Evolutionary conservation across 2,113 vertebrate species (phyloP).

Genomic region (Corythoichthys intestinalis): DNA sequence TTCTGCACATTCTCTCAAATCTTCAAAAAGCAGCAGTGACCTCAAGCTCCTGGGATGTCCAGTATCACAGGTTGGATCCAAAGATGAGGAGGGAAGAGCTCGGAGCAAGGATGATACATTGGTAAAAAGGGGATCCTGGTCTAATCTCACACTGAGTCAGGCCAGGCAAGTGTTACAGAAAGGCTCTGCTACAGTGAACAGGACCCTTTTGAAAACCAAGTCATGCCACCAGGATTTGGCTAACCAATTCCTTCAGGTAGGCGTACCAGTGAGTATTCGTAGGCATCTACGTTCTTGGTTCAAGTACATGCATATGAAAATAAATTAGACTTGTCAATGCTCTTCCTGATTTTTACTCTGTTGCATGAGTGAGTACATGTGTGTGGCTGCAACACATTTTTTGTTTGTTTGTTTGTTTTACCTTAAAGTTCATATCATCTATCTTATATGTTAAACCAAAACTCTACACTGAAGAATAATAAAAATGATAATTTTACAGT

Average conservation of each 20-base stretch:
- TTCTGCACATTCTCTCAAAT: constrained; percentile 75
- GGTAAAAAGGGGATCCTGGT: constrained; percentile 92
- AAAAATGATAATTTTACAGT: no score
- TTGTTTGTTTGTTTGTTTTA: neutral
- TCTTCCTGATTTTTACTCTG: neutral
- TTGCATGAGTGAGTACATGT: neutral
- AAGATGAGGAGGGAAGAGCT: constrained; percentile 46
- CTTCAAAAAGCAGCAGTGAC: constrained; percentile 93
- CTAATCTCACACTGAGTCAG: constrained; percentile 91
- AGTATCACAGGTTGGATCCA: constrained; percentile 66
- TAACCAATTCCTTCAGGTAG: constrained; percentile 94
- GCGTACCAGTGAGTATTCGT: constrained; percentile 66
- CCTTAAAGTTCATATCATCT: neutral
- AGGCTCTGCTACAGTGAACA: constrained; percentile 93
- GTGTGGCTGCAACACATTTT: neutral
- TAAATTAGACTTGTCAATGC: constrained; percentile 17
- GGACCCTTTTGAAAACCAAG: constrained; percentile 92
- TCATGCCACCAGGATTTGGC: constrained; percentile 95
- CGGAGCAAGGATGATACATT: constrained; percentile 53
- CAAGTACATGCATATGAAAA: constrained; percentile 29
- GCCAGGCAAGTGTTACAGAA: constrained; percentile 93
- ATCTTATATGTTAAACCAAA: neutral
- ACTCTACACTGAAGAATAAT: neutral
- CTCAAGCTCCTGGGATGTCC: constrained; percentile 76
- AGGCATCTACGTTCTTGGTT: constrained; percentile 41